A percentile compares a stretch with the other conserved stretches of the same genome.
phyloP scores from a whole-genome alignment of 2,797 vertebrate genomes.

The Benthosema pterotum region DNA sequence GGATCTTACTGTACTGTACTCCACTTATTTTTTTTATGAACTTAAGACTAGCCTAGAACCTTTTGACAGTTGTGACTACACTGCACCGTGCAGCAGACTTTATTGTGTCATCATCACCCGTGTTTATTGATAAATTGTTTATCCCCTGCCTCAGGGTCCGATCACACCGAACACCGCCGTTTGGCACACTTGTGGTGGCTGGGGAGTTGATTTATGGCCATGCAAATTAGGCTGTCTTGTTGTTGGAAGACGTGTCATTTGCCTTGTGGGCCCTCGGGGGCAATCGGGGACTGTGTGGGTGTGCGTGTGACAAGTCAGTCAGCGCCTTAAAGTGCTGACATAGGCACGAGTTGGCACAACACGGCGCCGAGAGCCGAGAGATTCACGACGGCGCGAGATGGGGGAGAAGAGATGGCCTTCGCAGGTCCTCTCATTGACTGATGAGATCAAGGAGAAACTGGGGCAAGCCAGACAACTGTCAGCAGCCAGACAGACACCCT shows the following conservation, averaged over 20 bases:
- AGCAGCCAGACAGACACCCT: conserved; percentile 65
- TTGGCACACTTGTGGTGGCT: conserved; percentile 46
- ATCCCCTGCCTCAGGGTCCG: conserved; percentile 28
- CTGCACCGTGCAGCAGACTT: conserved; percentile 26
- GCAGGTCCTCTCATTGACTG: conserved; percentile 74
- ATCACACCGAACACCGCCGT: conserved; percentile 41
- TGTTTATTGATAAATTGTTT: conserved; percentile 40
- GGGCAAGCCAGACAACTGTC: conserved; percentile 76
- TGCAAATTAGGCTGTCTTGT: conserved; percentile 75
- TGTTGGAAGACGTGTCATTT: conserved; percentile 61
- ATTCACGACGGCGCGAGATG: conserved; percentile 60
- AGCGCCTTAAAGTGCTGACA: conserved; percentile 70
- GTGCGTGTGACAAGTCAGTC: conserved; percentile 60
- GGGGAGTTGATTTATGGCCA: conserved; percentile 75
- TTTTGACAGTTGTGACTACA: too few relatives aligned
- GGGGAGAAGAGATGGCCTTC: conserved; percentile 73
- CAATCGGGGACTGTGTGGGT: conserved; percentile 34
- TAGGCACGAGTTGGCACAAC: conserved; percentile 44
- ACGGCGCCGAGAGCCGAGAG: conserved; percentile 47
- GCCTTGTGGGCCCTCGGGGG: conserved; percentile 57
- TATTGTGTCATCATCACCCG: conserved; percentile 25
- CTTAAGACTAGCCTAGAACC: too few relatives aligned
- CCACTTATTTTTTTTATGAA: not conserved
- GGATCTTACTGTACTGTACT: not conserved
- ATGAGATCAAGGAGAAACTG: conserved; percentile 77